Conservation (phyloP, 2,797 vertebrate species). For the Poecile montanus region DNA sequence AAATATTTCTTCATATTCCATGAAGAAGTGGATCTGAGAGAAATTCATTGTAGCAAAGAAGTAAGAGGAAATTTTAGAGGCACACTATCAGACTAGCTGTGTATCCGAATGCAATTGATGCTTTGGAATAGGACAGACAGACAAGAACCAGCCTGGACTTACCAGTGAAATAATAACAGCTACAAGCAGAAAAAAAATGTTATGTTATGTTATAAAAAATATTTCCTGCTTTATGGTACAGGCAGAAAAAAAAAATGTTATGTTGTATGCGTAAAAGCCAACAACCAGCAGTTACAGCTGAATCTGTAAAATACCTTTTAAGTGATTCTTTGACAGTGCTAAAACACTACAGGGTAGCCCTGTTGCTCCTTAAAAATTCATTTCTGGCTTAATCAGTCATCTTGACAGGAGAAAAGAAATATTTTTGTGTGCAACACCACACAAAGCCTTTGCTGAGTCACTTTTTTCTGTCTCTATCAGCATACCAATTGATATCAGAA, state of each 20-base stretch:
- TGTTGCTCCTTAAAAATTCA: not conserved
- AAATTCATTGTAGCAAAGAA: not conserved
- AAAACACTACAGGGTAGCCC: not conserved
- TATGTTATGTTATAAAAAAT: not conserved
- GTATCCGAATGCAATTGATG: not conserved
- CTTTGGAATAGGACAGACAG: not conserved
- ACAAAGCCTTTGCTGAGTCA: constrained; percentile 29
- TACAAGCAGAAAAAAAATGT: not conserved
- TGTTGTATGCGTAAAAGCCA: not conserved
- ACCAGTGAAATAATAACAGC: not conserved
- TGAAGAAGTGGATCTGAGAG: not conserved
- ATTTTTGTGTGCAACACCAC: not conserved
- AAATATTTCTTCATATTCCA: not conserved
- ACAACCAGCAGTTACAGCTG: not conserved
- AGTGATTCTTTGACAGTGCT: not conserved
- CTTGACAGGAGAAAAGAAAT: not conserved
- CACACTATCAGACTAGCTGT: not conserved
- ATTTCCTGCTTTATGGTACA: not conserved
- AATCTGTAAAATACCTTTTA: not conserved
- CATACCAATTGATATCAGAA: not conserved
- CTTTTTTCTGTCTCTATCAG: not conserved
- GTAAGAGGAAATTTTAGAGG: not conserved
- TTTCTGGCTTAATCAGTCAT: not conserved
- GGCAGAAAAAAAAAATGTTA: not conserved
- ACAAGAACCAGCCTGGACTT: not conserved